phyloP scores from a whole-genome alignment of 2,113 vertebrate species.

The Propithecus coquereli region DNA sequence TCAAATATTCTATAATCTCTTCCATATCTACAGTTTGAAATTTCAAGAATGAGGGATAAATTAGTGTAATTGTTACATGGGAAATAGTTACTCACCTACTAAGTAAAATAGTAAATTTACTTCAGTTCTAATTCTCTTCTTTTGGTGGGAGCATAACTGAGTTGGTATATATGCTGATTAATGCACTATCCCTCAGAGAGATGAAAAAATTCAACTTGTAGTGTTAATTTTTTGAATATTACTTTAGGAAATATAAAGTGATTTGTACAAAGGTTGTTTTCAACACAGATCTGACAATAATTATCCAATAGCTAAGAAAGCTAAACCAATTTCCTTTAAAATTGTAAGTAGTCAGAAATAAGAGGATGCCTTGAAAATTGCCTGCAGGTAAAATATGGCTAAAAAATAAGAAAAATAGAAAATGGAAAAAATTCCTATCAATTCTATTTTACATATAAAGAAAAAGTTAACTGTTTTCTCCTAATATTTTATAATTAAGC shows the following conservation, averaged over 20 bases:
- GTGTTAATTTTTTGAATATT: background rate
- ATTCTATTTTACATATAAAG: background rate
- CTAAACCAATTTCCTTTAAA: background rate
- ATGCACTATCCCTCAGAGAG: background rate
- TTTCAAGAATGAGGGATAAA: background rate
- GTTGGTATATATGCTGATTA: background rate
- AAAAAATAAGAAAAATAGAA: background rate
- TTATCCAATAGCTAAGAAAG: background rate
- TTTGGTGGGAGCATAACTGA: background rate
- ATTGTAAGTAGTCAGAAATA: background rate
- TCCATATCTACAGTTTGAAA: background rate
- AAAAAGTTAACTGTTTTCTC: background rate
- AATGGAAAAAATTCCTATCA: background rate
- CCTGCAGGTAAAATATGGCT: background rate
- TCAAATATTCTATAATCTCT: background rate
- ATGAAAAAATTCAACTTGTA: background rate
- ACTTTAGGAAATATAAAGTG: background rate
- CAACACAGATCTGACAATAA: background rate
- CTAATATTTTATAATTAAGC: background rate
- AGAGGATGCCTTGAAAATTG: background rate
- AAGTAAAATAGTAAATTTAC: background rate
- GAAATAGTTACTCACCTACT: background rate
- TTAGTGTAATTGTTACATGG: background rate
- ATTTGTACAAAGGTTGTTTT: background rate
- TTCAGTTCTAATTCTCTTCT: background rate